Conservation (phyloP, 2,888 invertebrate species). For the Brachyptera putata region DNA sequence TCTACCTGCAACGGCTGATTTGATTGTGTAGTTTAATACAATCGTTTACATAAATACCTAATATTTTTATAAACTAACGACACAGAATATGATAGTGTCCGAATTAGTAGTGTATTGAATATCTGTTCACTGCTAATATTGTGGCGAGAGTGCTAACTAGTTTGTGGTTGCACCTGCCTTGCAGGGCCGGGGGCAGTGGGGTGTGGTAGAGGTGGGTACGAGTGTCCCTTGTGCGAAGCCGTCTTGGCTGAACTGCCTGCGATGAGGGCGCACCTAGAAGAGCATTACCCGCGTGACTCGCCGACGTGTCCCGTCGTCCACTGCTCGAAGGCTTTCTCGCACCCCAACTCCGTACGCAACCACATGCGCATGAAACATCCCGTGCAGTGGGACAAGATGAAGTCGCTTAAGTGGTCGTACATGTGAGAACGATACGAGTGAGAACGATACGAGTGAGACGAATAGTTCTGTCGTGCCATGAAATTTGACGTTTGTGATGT, state of each 20-base stretch:
- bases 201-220: slow-evolving; percentile 46
- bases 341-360: slow-evolving; percentile 82
- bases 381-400: slow-evolving; percentile 78
- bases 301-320: slow-evolving; percentile 72
- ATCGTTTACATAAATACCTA: no score
- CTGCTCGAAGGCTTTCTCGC: slow-evolving; percentile 71
- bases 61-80: no score
- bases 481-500: background rate
- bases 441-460: background rate
- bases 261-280: slow-evolving; percentile 70
- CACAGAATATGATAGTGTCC: no score
- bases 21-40: no score
- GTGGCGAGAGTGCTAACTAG: no score
- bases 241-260: slow-evolving; percentile 61
- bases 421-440: slow-evolving; percentile 45
- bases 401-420: slow-evolving; percentile 70
- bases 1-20: no score
- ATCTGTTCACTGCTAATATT: no score
- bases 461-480: background rate
- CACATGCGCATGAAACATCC: slow-evolving; percentile 83
- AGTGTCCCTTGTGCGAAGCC: slow-evolving; percentile 70
- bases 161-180: slow-evolving; percentile 33
- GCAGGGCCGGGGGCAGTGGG: slow-evolving; percentile 32
- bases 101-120: no score
- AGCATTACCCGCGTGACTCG: slow-evolving; percentile 81